These are phyloP conservation scores for Poecilobothrus nobilitatus DNA, from an alignment of 2,888 invertebrate species.

Conservation along the genomic window DNA sequence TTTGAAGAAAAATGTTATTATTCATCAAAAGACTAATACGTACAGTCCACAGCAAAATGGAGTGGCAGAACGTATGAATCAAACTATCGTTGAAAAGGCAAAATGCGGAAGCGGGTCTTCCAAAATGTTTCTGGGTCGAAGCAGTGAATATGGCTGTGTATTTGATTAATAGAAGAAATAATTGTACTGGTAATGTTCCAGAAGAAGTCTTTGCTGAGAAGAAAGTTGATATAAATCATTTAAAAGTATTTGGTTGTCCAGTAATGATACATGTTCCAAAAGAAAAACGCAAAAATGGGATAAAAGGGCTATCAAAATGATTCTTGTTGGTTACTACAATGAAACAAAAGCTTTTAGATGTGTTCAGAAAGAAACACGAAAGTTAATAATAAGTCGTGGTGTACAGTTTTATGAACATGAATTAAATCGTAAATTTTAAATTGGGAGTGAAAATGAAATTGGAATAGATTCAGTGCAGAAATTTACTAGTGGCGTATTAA, in stretches of 20 bases:
- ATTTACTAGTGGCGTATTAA: too few species aligned
- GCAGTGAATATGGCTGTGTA: slow-evolving; percentile 24
- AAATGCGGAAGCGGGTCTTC: slow-evolving; percentile 18
- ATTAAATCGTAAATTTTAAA: too few species aligned
- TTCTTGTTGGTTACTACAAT: too few species aligned
- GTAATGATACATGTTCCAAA: slow-evolving; percentile 14
- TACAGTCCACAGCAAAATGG: slow-evolving; percentile 9
- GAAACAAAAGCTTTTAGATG: too few species aligned
- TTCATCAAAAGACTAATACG: neutral
- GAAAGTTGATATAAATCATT: slow-evolving; percentile 31
- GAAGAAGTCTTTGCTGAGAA: slow-evolving; percentile 34
- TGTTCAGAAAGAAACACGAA: too few species aligned
- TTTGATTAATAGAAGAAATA: slow-evolving; percentile 12
- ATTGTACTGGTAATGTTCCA: slow-evolving; percentile 27
- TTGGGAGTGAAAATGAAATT: too few species aligned
- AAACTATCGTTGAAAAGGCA: slow-evolving; percentile 22
- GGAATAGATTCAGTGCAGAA: too few species aligned
- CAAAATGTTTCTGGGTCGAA: slow-evolving; percentile 20
- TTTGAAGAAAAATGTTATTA: slow-evolving; percentile 5
- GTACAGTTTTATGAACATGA: too few species aligned
- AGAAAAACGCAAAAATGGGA: slow-evolving; percentile 9
- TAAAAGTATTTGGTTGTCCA: slow-evolving; percentile 34
- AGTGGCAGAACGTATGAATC: slow-evolving; percentile 12
- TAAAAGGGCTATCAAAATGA: too few species aligned
- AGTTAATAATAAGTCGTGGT: too few species aligned